Evolutionary conservation across 2,888 invertebrate genomes (phyloP).

Genomic region (Colostygia pectinataria): DNA sequence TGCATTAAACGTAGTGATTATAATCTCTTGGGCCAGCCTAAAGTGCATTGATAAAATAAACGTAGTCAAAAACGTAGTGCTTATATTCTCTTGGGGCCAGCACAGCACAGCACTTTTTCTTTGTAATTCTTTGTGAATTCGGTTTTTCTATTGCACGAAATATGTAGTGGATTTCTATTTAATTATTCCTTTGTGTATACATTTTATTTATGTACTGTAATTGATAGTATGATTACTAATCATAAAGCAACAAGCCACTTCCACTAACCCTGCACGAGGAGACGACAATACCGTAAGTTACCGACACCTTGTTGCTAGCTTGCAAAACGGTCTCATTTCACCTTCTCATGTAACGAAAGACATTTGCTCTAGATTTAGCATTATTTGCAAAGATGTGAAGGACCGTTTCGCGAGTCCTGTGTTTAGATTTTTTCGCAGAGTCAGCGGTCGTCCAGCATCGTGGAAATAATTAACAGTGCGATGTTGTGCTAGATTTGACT

Average conservation of each 20-base stretch:
- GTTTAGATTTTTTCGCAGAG: conserved; percentile 49
- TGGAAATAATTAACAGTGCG: conserved; percentile 43
- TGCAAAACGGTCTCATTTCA: conserved; percentile 43
- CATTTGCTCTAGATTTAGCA: no score
- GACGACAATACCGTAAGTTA: conserved; percentile 45
- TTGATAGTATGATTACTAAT: background rate
- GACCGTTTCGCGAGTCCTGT: conserved; percentile 40
- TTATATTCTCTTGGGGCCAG: no score
- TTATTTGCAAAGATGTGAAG: conserved; percentile 11
- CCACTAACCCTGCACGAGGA: background rate
- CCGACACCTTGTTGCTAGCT: conserved; percentile 34
- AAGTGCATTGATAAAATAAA: no score
- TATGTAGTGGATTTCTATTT: no score
- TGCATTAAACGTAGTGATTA: no score
- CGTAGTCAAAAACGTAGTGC: no score
- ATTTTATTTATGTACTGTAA: background rate
- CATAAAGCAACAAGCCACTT: background rate
- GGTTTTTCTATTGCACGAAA: no score
- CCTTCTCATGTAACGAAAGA: background rate
- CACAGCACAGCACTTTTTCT: no score
- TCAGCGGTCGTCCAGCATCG: conserved; percentile 42
- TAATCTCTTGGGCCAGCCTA: no score
- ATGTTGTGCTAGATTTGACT: conserved; percentile 66
- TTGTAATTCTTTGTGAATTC: no score
- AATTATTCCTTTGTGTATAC: no score